These are phyloP conservation scores for Muscicapa striata DNA, from an alignment of 2,797 vertebrate genomes.

Conservation along the genomic window DNA sequence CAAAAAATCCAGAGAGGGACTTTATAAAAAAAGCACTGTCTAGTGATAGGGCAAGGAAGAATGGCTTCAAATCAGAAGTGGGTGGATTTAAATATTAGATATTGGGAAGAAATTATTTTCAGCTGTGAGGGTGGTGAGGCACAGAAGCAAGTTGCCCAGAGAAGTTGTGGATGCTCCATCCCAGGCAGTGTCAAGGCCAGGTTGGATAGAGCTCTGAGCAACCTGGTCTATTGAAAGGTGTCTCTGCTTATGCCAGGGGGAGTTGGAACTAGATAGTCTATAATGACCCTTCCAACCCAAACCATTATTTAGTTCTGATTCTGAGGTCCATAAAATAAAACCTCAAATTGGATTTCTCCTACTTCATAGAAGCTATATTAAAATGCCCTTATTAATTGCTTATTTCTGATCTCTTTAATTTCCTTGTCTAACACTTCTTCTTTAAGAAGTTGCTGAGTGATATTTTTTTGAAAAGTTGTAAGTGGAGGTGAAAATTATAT, in stretches of 20 bases:
- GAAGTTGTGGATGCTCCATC: neutral
- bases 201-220: neutral
- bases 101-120: neutral
- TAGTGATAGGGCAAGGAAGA: neutral
- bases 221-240: neutral
- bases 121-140: neutral
- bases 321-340: neutral
- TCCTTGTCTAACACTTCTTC: neutral
- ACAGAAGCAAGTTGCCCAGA: too few species aligned
- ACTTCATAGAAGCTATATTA: neutral
- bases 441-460: neutral
- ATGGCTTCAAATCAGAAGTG: neutral
- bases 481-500: conserved; percentile 3
- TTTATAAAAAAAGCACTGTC: neutral
- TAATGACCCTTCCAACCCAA: neutral
- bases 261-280: neutral
- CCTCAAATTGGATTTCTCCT: neutral
- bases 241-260: neutral
- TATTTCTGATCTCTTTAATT: neutral
- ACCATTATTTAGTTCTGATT: neutral
- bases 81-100: neutral
- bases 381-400: neutral
- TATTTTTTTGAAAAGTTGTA: neutral
- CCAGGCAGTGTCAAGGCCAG: neutral
- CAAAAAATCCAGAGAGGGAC: neutral